Percentiles rank a stretch among this genome's conserved stretches.
phyloP scores from a whole-genome alignment of 2,113 vertebrate species.

The Stegastes partitus region DNA sequence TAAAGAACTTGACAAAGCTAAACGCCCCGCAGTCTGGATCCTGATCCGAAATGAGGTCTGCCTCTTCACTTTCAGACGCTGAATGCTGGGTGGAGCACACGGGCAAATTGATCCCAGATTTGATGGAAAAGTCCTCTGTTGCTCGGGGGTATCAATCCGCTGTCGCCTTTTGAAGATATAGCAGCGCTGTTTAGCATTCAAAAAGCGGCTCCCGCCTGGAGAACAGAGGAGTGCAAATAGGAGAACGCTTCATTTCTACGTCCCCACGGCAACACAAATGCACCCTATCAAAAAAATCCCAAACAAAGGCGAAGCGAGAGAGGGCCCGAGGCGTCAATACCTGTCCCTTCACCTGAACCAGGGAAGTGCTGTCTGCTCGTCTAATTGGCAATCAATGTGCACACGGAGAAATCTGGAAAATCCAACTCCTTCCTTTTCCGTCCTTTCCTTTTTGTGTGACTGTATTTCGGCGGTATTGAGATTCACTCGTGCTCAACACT shows the following conservation, averaged over 20 bases:
- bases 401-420: conserved; percentile 33
- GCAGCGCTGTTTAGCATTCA: conserved; percentile 76
- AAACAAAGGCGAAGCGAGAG: conserved; percentile 67
- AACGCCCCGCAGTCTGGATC: conserved; percentile 9
- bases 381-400: conserved; percentile 74
- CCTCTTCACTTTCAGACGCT: conserved; percentile 35
- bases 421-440: conserved; percentile 4
- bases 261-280: conserved; percentile 66
- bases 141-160: conserved; percentile 70
- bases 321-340: conserved; percentile 71
- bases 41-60: conserved; percentile 44
- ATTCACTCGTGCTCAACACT: conserved; percentile 14
- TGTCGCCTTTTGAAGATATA: conserved; percentile 69
- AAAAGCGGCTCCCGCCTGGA: conserved; percentile 50
- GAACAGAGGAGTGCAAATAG: conserved; percentile 72
- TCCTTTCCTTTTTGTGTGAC: conserved; percentile 8
- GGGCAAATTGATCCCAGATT: conserved; percentile 71
- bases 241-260: conserved; percentile 75
- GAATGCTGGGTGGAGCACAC: conserved; percentile 33
- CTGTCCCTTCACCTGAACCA: conserved; percentile 63
- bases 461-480: conserved; percentile 17
- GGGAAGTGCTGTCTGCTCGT: conserved; percentile 35
- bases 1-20: conserved; percentile 18
- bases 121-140: conserved; percentile 70
- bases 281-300: conserved; percentile 62